phyloP scores from a whole-genome alignment of 2,888 invertebrate genomes.

The Idaea dimidiata region DNA sequence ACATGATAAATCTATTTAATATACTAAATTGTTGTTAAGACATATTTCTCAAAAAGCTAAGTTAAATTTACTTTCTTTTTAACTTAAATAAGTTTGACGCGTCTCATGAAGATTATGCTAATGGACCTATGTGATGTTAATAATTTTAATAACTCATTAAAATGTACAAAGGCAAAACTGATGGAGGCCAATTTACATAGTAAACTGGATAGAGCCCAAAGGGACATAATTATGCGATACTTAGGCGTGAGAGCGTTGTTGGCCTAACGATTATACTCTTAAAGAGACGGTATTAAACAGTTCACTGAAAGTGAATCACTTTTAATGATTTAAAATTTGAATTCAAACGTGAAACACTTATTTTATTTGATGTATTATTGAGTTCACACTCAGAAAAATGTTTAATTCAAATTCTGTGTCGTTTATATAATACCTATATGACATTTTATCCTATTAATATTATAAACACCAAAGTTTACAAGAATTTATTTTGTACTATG shows the following conservation, averaged over 20 bases:
- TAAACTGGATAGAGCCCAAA: neutral
- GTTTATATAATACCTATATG: too few species aligned
- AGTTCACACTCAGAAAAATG: too few species aligned
- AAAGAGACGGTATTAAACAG: neutral
- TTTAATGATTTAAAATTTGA: too few species aligned
- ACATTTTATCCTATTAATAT: too few species aligned
- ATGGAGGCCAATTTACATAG: neutral
- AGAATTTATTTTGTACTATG: too few species aligned
- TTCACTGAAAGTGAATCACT: too few species aligned
- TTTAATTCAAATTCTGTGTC: too few species aligned
- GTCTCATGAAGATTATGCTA: neutral
- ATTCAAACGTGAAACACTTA: too few species aligned
- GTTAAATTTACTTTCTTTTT: neutral
- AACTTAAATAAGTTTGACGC: neutral
- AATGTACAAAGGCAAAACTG: neutral
- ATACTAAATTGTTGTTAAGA: neutral
- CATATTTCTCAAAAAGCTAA: neutral
- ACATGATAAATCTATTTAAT: neutral
- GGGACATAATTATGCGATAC: neutral
- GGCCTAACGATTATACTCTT: neutral
- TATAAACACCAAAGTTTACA: too few species aligned
- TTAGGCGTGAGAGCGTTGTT: neutral
- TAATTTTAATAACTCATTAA: constrained; percentile 1
- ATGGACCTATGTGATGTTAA: neutral
- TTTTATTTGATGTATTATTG: too few species aligned